Percentiles rank a stretch among this genome's conserved stretches.
These are phyloP conservation scores for Mallotus villosus DNA, from an alignment of 2,797 vertebrate species.

Conservation along the genomic window DNA sequence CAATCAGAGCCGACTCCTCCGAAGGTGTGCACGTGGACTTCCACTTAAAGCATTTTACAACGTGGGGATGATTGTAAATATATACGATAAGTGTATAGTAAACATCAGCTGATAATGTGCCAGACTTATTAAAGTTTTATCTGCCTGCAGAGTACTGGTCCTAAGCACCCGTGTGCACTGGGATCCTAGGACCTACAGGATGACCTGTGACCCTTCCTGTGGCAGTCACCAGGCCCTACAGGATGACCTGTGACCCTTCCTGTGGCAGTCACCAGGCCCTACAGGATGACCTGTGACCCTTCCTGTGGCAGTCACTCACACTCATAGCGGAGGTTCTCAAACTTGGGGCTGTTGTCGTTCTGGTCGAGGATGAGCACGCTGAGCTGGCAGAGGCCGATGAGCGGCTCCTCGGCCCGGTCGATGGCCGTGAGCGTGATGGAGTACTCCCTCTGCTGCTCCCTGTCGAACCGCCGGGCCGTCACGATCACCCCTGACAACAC, in stretches of 20 bases:
- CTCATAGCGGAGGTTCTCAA: conserved; percentile 89
- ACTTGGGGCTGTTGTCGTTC: conserved; percentile 91
- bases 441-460: conserved; percentile 88
- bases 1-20: not conserved
- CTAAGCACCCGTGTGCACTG: no score
- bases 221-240: no score
- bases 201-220: no score
- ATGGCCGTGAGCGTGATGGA: conserved; percentile 88
- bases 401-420: conserved; percentile 85
- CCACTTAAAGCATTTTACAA: no score
- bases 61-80: not conserved
- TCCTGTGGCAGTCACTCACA: conserved; percentile 72
- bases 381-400: conserved; percentile 89
- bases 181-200: no score
- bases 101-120: not conserved
- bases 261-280: no score
- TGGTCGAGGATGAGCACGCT: conserved; percentile 85
- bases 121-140: no score
- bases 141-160: no score
- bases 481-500: conserved; percentile 77
- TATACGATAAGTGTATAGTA: not conserved
- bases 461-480: conserved; percentile 83
- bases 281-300: no score
- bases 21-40: no score
- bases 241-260: no score